Conservation (phyloP, 2,797 vertebrate genomes). For the Malurus leucopterus region DNA sequence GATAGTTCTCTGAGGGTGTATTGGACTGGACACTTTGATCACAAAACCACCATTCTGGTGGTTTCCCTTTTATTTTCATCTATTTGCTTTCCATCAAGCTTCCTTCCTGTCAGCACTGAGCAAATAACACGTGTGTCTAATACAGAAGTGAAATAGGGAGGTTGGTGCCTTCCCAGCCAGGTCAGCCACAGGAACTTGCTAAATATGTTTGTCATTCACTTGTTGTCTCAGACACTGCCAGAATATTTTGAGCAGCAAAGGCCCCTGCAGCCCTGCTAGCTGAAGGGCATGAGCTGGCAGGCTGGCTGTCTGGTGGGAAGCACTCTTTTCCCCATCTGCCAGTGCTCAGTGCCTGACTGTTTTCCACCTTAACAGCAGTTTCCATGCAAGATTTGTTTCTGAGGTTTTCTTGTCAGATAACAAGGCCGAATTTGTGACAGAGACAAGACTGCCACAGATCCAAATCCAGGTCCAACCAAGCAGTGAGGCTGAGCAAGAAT, state of each 20-base stretch:
- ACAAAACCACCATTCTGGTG: not conserved
- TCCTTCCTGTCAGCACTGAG: not conserved
- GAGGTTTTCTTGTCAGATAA: not conserved
- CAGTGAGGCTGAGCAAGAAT: not conserved
- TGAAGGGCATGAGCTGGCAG: not conserved
- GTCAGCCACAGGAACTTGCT: not conserved
- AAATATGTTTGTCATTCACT: not conserved
- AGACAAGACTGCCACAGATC: not conserved
- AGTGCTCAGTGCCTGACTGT: not conserved
- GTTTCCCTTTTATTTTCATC: not conserved
- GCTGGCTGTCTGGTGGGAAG: not conserved
- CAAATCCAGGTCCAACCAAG: not conserved
- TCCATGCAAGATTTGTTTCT: not conserved
- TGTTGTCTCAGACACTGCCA: constrained; percentile 21
- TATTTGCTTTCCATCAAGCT: not conserved
- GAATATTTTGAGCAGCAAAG: constrained; percentile 25
- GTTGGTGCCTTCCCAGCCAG: not conserved
- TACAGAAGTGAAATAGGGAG: not conserved
- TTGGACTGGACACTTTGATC: not conserved
- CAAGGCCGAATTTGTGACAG: not conserved
- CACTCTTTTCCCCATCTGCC: not conserved
- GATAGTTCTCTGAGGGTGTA: not conserved
- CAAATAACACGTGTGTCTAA: not conserved
- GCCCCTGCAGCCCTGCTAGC: not conserved
- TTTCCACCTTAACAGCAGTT: not conserved